Evolutionary conservation across 30 jellyfish, hydroid and myxozoan genomes (phyloP).

Genomic region (Hydra vulgaris): DNA sequence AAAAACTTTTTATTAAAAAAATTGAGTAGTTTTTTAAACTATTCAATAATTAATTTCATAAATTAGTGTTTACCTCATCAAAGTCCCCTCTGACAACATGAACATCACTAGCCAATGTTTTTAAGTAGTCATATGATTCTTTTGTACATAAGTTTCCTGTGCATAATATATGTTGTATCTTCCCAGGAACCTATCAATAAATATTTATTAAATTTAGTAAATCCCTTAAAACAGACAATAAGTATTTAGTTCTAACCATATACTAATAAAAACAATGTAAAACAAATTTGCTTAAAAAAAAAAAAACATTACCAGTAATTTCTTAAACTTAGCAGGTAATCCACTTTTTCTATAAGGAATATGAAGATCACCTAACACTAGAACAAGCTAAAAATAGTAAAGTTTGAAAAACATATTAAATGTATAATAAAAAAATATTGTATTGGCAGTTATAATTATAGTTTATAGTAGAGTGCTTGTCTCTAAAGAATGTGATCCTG

Average conservation of each 20-base stretch:
- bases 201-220: neutral
- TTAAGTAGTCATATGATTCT: conserved; percentile 82
- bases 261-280: too few species aligned
- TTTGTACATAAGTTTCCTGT: conserved; percentile 94
- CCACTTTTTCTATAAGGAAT: conserved; percentile 90
- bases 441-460: too few species aligned
- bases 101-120: conserved; percentile 93
- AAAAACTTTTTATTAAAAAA: too few species aligned
- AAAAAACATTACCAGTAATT: conserved; percentile 71
- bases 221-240: neutral
- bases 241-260: too few species aligned
- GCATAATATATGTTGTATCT: conserved; percentile 83
- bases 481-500: too few species aligned
- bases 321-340: conserved; percentile 69
- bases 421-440: too few species aligned
- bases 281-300: too few species aligned
- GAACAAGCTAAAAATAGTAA: conserved; percentile 69
- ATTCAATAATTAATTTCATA: too few species aligned
- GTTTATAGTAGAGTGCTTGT: too few species aligned
- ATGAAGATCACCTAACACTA: conserved; percentile 88
- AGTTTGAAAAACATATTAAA: too few species aligned
- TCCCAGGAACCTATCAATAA: conserved; percentile 80
- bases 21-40: neutral
- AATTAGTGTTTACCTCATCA: conserved; percentile 81
- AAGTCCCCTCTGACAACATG: conserved; percentile 95